Evolutionary conservation across 2,888 invertebrate genomes (phyloP).

Genomic region (Seira ritae): DNA sequence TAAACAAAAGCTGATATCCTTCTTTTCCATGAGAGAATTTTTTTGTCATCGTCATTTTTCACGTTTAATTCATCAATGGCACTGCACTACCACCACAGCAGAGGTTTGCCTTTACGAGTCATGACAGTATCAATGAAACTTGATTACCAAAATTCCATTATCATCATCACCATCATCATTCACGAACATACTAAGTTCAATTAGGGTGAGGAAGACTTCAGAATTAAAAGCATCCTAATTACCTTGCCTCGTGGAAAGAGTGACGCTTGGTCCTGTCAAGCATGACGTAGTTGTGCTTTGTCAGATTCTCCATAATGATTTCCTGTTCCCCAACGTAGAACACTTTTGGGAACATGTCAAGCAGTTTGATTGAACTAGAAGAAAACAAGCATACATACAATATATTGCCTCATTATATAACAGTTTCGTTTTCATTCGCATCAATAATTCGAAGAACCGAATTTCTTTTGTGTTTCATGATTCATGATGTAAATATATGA

Average conservation of each 20-base stretch:
- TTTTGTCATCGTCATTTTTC: constrained; percentile 4
- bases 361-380: constrained; percentile 55
- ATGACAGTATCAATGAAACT: constrained; percentile 14
- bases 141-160: constrained; percentile 12
- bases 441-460: neutral
- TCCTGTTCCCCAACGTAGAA: constrained; percentile 61
- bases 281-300: constrained; percentile 61
- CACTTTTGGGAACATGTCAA: constrained; percentile 64
- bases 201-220: constrained; percentile 17
- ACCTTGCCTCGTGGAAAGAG: constrained; percentile 66
- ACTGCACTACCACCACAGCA: neutral
- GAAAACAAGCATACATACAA: neutral
- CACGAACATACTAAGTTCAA: constrained; percentile 3
- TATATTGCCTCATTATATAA: neutral
- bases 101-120: neutral
- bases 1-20: constrained; percentile 55
- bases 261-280: constrained; percentile 62
- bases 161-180: neutral
- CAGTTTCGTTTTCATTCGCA: neutral
- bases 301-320: constrained; percentile 65
- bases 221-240: constrained; percentile 11
- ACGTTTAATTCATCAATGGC: neutral
- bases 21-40: constrained; percentile 35
- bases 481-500: too few species aligned
- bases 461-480: neutral